Base-by-base conservation (phyloP, 2,113 vertebrate species). In the Ochotona curzoniae region DNA sequence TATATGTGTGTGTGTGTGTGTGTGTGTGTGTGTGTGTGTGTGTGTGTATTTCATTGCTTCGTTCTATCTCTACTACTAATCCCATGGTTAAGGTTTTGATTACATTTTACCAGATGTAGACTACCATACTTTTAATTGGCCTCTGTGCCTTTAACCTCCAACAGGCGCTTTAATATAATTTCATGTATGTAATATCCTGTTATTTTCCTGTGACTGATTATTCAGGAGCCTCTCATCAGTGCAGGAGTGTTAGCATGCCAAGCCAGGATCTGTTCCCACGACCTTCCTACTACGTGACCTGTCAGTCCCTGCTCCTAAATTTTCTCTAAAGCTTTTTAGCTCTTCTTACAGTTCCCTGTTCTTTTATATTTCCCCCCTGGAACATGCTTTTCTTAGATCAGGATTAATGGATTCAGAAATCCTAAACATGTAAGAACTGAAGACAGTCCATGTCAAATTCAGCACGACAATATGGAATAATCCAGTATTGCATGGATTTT, bases 391-490 rank as follows among this genome's bases (percentile, higher is more conserved):
- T 5, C 21, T 64, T 3, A 2, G 11, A 8, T 12, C n/a, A 9
- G 28, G 30, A 60, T 73, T 64, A 80, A 90, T 51, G 5, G 7
- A 23, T 86, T 44, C 15, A 61, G 81, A 86, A 30, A 3, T 10
- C 11, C 15, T 71, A 25, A 10, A 8, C 30, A 35, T 20, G 10
- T 49, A 35, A 57, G 18, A 44, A 75, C 1, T 21, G 38, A 49
- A 76, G 54, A 11, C 26, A 70, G 35, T 15, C 18, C 47, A 47
- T 9, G 23, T 60, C 90, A 92, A 87, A 71, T 80, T 44, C 7
- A 67, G 32, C 63, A 80, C 69, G 73, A 75, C 32, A 89, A 51
- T 47, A 80, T 35, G 44, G 89, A 85, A 87, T 81, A 87, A 17
- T 23, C 18, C 35, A 32, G 2, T 1, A 60, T 70, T 85, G 57